Conservation (phyloP, 1,140 invertebrate genomes). For the Carposina sasakii region DNA sequence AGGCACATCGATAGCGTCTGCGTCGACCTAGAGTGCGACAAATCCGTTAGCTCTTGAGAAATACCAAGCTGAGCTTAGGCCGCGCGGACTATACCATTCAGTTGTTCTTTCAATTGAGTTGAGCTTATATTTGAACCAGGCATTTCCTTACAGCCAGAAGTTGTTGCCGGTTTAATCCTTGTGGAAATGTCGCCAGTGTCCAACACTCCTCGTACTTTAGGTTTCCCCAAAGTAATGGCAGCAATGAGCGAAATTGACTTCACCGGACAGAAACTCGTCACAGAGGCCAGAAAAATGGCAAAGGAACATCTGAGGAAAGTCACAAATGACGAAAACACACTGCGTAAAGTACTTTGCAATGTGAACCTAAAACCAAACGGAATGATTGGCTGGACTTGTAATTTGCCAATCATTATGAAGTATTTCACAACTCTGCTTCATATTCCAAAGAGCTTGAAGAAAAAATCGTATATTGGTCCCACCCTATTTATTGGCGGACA, state of each 20-base stretch:
- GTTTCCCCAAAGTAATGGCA: slow-evolving; percentile 70
- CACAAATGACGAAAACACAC: slow-evolving; percentile 30
- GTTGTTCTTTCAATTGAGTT: too few species aligned
- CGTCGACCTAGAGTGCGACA: too few species aligned
- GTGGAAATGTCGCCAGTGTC: slow-evolving; percentile 82
- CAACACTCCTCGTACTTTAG: slow-evolving; percentile 55
- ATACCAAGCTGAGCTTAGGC: slow-evolving; percentile 33
- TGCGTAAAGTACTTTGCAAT: slow-evolving; percentile 38
- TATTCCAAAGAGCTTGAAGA: slow-evolving; percentile 34
- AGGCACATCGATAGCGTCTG: too few species aligned
- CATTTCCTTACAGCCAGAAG: slow-evolving; percentile 73
- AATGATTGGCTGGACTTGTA: slow-evolving; percentile 46
- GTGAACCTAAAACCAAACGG: slow-evolving; percentile 33
- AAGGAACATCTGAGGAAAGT: slow-evolving; percentile 32
- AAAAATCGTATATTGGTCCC: slow-evolving; percentile 38
- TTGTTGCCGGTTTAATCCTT: slow-evolving; percentile 80
- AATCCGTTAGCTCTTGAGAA: too few species aligned
- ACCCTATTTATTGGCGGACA: slow-evolving; percentile 24
- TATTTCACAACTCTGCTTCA: slow-evolving; percentile 34
- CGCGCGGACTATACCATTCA: too few species aligned
- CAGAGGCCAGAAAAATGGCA: slow-evolving; percentile 25
- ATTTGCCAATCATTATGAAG: slow-evolving; percentile 42
- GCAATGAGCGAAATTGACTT: slow-evolving; percentile 68
- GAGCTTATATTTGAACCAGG: too few species aligned
- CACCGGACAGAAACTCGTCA: slow-evolving; percentile 29